Evolutionary conservation across 2,797 vertebrate genomes (phyloP).

Genomic region (Fundulus diaphanus): DNA sequence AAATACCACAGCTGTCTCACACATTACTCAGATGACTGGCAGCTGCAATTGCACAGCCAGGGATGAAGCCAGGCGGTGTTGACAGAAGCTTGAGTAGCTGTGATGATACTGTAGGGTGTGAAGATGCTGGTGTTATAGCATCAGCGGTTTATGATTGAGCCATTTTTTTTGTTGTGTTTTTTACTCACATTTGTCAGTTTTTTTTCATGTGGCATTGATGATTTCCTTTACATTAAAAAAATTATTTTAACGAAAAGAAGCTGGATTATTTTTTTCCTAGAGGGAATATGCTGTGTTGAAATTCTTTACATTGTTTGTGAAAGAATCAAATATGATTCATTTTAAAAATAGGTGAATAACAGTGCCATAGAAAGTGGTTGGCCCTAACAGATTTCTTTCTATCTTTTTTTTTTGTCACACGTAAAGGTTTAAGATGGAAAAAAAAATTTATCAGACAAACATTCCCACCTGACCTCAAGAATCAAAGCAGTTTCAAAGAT

Average conservation of each 20-base stretch:
- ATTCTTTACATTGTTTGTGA: background rate
- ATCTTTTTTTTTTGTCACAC: no score
- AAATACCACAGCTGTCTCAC: conserved; percentile 72
- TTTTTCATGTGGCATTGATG: conserved; percentile 29
- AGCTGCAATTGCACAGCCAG: conserved; percentile 67
- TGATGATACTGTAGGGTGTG: conserved; percentile 68
- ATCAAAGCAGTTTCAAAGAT: no score
- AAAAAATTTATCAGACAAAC: no score
- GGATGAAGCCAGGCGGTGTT: conserved; percentile 36
- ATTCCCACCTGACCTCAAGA: no score
- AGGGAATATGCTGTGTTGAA: background rate
- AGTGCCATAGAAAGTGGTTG: no score
- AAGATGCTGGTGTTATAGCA: conserved; percentile 69
- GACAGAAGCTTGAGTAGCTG: conserved; percentile 70
- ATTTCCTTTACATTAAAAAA: conserved; percentile 27
- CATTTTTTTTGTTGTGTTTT: conserved; percentile 24
- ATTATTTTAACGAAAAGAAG: conserved; percentile 23
- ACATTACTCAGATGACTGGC: conserved; percentile 79
- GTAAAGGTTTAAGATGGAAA: no score
- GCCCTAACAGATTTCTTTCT: no score
- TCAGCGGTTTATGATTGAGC: conserved; percentile 74
- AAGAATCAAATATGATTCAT: background rate
- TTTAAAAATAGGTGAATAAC: no score
- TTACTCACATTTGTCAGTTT: conserved; percentile 33
- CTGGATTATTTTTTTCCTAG: conserved; percentile 1